Base-by-base conservation (phyloP, 2,797 vertebrate species). In the Knipowitschia caucasica region DNA sequence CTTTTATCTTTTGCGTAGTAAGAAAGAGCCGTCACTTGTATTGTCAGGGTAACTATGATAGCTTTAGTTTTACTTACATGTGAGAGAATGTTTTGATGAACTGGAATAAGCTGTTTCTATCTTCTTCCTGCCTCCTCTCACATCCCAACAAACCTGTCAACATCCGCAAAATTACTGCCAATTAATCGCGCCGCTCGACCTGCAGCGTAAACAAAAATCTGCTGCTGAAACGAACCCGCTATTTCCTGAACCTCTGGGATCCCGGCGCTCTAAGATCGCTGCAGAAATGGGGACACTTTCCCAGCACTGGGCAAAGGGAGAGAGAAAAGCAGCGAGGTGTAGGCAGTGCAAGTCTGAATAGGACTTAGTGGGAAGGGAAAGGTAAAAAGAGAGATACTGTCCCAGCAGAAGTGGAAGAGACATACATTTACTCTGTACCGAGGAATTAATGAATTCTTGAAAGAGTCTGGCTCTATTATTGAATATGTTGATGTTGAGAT, bases 161-260 rank as follows among this genome's bases (percentile, higher is more conserved):
- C 77, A 65, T 73, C 77, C 73, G 85, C 81, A 76, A 85, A 82
- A 86, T 81, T 80, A 81, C 77, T 72, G 68, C 50, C 75, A 85
- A 83, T 88, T 84, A 84, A 86, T 87, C 78, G 73, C 62, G 33
- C 44, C 44, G 54, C 64, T 77, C 86, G 85, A 89, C 84, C 82
- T 72, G 80, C 78, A 85, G 80, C 79, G 50, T 84, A 84, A 85
- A 86, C 82, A 86, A 77, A 82, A 75, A 72, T 35, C 27, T 62
- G 62, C 69, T 33, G 45, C 61, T 62, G 72, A 76, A 80, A 82
- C 74, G 65, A 83, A 83, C 77, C 78, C 81, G 79, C 75, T 80
- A 81, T 87, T 86, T 84, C 57, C 73, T 71, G 55, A 79, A 82
- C 69, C 81, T 86, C 75, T 70, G 67, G 82, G 81, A 24, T 71